Evolutionary conservation across 2,888 invertebrate genomes (phyloP), one percentile per base, ranked within the genome.

Genomic region (Drosophila testacea): DNA sequence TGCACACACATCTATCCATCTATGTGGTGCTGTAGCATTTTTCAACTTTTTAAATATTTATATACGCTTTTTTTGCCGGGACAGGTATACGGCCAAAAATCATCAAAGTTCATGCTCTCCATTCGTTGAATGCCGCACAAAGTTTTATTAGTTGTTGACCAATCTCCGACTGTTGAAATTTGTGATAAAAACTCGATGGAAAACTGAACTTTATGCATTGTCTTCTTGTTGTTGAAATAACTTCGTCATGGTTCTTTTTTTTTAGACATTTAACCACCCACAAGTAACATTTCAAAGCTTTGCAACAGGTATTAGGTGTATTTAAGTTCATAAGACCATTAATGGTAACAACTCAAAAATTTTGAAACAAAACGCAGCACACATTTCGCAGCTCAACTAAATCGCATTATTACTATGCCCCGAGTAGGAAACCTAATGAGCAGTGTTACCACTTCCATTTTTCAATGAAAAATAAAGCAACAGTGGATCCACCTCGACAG

Each of bases 61-160:
- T 86, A 51, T 36, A 63, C 16, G 44, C 2, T 60, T 61, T 56
- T 60, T 56, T 22, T 46, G 22, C 16, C n/a, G 41, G 47, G 38
- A 1, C 64, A 76, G 75, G 69, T 78, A 65, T 56, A 56, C 9
- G 41, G 16, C 44, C 30, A 57, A 36, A 68, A 75, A 64, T 60
- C 46, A 50, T 64, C 54, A 27, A 39, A 78, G 69, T 38, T 65
- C 63, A 42, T 62, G 67, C 61, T 56, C 67, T 66, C 30, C 60
- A 55, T 52, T 79, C 67, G 65, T 69, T 67, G 72, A 69, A 77
- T 73, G 83, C 75, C 77, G 54, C 69, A 57, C 62, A 76, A 83
- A 88, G 79, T 88, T 88, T 83, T 78, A 78, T 83, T 88, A 78
- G 81, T 88, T 78, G 81, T 72, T 75, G 84, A 73, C 86, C 88